These are phyloP conservation scores for Sapajus apella DNA, from an alignment of 2,113 vertebrate genomes.

Conservation along the genomic window DNA sequence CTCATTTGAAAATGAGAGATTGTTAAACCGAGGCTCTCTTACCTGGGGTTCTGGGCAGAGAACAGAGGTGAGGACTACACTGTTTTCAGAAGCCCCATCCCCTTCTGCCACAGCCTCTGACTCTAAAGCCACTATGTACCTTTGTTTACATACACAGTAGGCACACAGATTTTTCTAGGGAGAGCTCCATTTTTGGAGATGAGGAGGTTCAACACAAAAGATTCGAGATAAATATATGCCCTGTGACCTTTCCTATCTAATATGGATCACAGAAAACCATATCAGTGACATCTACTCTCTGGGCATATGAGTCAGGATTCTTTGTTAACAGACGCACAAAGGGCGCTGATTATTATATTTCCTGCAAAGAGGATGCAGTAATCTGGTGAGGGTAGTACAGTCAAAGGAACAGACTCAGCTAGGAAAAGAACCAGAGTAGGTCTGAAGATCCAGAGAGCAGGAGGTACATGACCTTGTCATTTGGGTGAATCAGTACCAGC, in stretches of 20 bases:
- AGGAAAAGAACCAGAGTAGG: too few relatives aligned
- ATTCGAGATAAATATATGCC: background rate
- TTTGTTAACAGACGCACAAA: background rate
- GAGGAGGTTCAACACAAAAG: background rate
- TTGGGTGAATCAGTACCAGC: background rate
- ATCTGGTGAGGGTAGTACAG: accelerated
- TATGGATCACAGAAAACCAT: accelerated
- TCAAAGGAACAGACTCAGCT: background rate
- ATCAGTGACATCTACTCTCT: background rate
- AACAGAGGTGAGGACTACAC: background rate
- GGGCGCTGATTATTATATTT: accelerated
- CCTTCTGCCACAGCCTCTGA: accelerated
- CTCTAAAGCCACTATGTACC: accelerated
- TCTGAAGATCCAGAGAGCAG: background rate
- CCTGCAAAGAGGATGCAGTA: background rate
- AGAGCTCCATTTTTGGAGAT: background rate
- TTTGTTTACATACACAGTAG: accelerated
- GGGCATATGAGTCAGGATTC: background rate
- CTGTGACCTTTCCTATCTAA: background rate
- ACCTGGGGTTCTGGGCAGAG: background rate
- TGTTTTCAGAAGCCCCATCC: background rate
- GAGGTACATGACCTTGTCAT: accelerated
- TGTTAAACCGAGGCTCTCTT: too few relatives aligned
- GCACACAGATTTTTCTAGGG: accelerated
- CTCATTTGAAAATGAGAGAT: background rate